Percentiles rank a stretch among this genome's conserved stretches.
phyloP scores from a whole-genome alignment of 2,113 vertebrate genomes.

The Coturnix japonica region DNA sequence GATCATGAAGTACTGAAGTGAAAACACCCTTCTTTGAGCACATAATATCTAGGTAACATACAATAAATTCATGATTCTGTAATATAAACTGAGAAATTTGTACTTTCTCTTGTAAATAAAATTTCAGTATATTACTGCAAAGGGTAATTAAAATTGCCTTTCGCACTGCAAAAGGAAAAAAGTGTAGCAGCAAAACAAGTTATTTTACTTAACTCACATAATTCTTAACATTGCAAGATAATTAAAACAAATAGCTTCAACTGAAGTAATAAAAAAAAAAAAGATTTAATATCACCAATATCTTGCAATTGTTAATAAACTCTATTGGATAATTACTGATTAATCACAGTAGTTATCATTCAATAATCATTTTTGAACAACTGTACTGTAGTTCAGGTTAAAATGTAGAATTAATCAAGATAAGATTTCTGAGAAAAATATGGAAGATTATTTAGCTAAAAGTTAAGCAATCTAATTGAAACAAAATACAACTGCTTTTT shows the following conservation, averaged over 20 bases:
- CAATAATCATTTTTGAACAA: not conserved
- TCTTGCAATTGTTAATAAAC: not conserved
- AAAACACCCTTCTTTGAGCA: not conserved
- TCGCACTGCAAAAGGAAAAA: not conserved
- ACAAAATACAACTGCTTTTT: not conserved
- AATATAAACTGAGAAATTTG: not conserved
- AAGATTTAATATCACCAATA: not conserved
- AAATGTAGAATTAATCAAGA: not conserved
- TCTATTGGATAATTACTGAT: not conserved
- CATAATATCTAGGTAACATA: fast-evolving
- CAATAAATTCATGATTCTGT: not conserved
- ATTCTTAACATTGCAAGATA: not conserved
- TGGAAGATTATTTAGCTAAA: not conserved
- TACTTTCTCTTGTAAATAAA: not conserved
- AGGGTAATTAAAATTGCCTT: not conserved
- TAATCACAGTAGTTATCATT: not conserved
- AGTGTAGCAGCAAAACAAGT: not conserved
- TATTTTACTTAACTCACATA: not conserved
- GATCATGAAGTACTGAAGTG: not conserved
- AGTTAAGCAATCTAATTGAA: not conserved
- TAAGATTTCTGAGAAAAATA: not conserved
- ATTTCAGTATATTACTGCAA: not conserved
- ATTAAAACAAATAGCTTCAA: not conserved
- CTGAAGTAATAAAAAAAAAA: not conserved
- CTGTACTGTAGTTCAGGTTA: not conserved